A percentile compares a stretch with the other conserved stretches of the same genome.
phyloP scores from a whole-genome alignment of 2,797 vertebrate genomes.

The Catostomus latipinnis region DNA sequence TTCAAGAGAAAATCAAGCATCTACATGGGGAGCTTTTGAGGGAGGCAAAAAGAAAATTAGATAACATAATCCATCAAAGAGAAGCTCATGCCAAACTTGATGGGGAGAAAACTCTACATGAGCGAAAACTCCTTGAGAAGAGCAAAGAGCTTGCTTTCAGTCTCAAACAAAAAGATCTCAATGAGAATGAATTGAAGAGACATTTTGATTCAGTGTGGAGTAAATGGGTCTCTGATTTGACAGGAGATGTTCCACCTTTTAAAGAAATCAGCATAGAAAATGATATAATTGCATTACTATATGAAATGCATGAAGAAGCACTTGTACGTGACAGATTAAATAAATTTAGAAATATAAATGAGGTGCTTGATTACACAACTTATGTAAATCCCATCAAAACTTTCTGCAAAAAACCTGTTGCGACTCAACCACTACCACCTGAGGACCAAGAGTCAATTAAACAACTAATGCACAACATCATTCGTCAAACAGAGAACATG shows the following conservation, averaged over 20 bases:
- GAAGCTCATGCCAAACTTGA: constrained; percentile 22
- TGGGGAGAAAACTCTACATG: constrained; percentile 51
- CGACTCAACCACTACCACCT: not conserved
- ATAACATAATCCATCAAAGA: not conserved
- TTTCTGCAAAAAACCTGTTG: not conserved
- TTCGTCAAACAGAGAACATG: not conserved
- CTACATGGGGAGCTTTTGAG: not conserved
- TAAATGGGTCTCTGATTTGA: constrained; percentile 45
- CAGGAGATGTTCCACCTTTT: constrained; percentile 1
- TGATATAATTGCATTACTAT: constrained; percentile 24
- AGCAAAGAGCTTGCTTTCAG: constrained; percentile 54
- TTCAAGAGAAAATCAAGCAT: not conserved
- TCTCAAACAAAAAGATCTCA: constrained; percentile 51
- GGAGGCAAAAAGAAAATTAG: not conserved
- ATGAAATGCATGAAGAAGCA: constrained; percentile 21
- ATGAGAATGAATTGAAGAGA: constrained; percentile 52
- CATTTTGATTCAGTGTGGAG: constrained; percentile 50
- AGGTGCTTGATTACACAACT: constrained; percentile 1
- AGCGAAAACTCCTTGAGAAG: constrained; percentile 55
- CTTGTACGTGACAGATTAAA: constrained; percentile 18
- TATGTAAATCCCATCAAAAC: constrained; percentile 32
- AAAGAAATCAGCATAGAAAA: not conserved
- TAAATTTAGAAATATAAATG: constrained; percentile 10
- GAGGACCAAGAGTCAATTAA: constrained; percentile 34
- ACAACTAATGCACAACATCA: constrained; percentile 4